Percentiles rank a stretch among this genome's conserved stretches.
phyloP scores from a whole-genome alignment of 2,113 vertebrate species.

The Tragelaphus scriptus region DNA sequence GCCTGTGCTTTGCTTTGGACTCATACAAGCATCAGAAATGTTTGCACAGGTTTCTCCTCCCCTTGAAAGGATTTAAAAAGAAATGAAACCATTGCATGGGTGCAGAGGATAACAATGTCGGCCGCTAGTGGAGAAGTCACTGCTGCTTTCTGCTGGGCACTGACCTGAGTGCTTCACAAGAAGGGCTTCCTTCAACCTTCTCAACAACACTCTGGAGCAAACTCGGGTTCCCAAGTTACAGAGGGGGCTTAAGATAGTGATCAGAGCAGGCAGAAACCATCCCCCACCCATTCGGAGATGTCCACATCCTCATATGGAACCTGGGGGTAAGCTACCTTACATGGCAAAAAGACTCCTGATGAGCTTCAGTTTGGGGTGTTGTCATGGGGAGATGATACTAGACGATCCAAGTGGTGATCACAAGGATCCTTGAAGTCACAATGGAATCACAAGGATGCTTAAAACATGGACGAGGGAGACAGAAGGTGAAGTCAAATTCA shows the following conservation, averaged over 20 bases:
- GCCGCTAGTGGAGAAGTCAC: rapidly evolving
- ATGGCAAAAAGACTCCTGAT: background rate
- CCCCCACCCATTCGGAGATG: background rate
- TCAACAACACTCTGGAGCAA: background rate
- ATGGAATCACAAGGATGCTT: background rate
- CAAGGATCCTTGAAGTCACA: background rate
- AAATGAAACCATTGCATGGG: background rate
- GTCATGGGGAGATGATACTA: background rate
- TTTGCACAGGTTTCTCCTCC: background rate
- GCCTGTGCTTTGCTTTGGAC: background rate
- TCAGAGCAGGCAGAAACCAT: background rate
- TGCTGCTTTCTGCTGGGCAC: background rate
- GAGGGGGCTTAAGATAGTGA: background rate
- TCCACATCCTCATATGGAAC: background rate
- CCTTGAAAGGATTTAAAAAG: background rate
- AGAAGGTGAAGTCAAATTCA: background rate
- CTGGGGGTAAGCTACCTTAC: background rate
- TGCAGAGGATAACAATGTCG: background rate
- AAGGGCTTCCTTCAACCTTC: background rate
- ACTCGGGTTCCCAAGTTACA: background rate
- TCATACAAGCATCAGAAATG: background rate
- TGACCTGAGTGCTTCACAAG: background rate
- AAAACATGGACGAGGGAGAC: background rate
- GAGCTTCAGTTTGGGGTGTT: background rate
- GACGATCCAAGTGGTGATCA: background rate